Evolutionary conservation across 2,888 invertebrate genomes (phyloP).

Genomic region (Pocota personata): DNA sequence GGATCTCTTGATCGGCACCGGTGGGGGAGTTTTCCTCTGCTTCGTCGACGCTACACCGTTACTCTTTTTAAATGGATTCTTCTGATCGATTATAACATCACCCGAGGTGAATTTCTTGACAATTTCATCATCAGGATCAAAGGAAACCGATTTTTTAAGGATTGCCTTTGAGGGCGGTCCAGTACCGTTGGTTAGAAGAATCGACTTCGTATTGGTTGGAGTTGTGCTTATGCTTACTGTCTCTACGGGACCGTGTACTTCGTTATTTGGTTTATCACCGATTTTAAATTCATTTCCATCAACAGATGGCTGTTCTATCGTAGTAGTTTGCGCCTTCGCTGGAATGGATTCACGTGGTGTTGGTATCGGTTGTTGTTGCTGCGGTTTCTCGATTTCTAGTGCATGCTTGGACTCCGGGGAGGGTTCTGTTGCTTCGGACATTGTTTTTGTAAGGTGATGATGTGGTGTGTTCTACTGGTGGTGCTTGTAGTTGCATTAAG

Average conservation of each 20-base stretch:
- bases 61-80: conserved; percentile 81
- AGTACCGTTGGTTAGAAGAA: conserved; percentile 42
- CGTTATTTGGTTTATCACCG: conserved; percentile 55
- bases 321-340: conserved; percentile 12
- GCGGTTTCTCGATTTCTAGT: conserved; percentile 53
- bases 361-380: conserved; percentile 31
- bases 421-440: conserved; percentile 69
- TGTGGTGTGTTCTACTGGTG: conserved; percentile 28
- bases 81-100: conserved; percentile 81
- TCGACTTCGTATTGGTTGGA: conserved; percentile 38
- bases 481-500: conserved; percentile 57
- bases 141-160: conserved; percentile 80
- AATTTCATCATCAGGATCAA: conserved; percentile 80
- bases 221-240: background rate
- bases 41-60: conserved; percentile 69
- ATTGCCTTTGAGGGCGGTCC: conserved; percentile 60
- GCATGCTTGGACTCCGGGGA: conserved; percentile 62
- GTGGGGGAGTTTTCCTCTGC: conserved; percentile 78
- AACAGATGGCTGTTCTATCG: conserved; percentile 15
- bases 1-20: conserved; percentile 79
- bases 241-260: background rate
- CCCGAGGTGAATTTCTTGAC: conserved; percentile 81
- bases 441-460: conserved; percentile 58
- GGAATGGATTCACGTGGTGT: conserved; percentile 59
- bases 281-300: conserved; percentile 39